These are phyloP conservation scores for Orientallactaga bullata DNA, from an alignment of 2,113 vertebrate genomes.

Conservation along the genomic window DNA sequence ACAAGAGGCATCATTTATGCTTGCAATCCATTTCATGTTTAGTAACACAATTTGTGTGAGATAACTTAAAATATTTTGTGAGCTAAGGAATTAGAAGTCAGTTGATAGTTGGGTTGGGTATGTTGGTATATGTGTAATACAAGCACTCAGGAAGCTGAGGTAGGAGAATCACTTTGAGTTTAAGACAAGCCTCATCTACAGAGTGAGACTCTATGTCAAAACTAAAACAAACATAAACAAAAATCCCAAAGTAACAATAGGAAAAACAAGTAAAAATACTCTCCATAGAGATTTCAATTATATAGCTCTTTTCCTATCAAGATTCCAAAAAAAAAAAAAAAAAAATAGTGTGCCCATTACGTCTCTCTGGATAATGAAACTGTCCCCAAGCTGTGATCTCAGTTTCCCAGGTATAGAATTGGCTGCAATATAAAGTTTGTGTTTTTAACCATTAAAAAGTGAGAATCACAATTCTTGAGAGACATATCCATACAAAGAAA, in stretches of 20 bases:
- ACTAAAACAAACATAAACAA: neutral
- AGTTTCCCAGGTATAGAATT: neutral
- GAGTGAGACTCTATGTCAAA: neutral
- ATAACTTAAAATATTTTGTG: neutral
- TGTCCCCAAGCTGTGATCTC: neutral
- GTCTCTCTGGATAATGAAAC: constrained; percentile 24
- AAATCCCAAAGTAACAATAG: neutral
- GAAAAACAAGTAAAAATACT: neutral
- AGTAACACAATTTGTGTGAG: constrained; percentile 29
- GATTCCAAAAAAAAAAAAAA: too few species aligned
- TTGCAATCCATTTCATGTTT: neutral
- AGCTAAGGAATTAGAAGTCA: constrained; percentile 40
- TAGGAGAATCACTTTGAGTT: neutral
- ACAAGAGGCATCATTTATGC: neutral
- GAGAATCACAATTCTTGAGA: neutral
- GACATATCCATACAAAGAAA: neutral
- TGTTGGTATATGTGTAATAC: neutral
- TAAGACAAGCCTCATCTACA: neutral
- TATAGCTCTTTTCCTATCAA: neutral
- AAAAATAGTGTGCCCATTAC: neutral
- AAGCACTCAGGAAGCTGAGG: neutral
- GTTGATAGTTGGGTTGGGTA: too few species aligned
- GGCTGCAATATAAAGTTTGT: neutral
- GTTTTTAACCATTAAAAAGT: neutral
- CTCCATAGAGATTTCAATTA: neutral